Conservation (phyloP, 1,140 invertebrate genomes). For the Radopholus similis region DNA sequence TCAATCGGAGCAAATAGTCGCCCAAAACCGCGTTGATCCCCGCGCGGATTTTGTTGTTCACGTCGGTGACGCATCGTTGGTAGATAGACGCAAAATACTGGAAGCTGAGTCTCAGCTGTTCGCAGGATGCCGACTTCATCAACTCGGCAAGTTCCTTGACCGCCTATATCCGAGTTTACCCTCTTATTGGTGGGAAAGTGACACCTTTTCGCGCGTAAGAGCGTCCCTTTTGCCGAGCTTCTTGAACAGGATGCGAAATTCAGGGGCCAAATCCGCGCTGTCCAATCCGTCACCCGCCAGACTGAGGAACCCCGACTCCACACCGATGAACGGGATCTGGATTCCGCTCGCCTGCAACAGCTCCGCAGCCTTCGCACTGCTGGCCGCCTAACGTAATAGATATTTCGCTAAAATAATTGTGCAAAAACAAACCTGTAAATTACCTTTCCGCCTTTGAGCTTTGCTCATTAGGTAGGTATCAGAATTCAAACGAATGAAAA, state of each 20-base stretch:
- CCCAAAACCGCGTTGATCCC: conserved; percentile 1
- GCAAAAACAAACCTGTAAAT: neutral
- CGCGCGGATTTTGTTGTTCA: neutral
- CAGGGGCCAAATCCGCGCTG: conserved; percentile 27
- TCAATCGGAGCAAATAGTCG: neutral
- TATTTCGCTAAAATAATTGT: neutral
- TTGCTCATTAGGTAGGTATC: no score
- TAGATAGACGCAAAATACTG: conserved; percentile 20
- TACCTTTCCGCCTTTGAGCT: neutral
- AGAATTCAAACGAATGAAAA: no score
- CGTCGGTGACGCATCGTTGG: conserved; percentile 13
- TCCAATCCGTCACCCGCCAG: neutral
- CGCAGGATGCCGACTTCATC: neutral
- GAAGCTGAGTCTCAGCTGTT: conserved; percentile 13
- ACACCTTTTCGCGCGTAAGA: conserved; percentile 41
- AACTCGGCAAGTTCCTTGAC: conserved; percentile 17
- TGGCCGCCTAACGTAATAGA: neutral
- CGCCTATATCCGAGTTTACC: conserved; percentile 7
- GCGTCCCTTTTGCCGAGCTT: conserved; percentile 37
- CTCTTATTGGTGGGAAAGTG: neutral
- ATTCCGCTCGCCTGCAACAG: conserved; percentile 22
- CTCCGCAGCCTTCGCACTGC: neutral
- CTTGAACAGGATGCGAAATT: conserved; percentile 36
- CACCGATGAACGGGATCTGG: conserved; percentile 21
- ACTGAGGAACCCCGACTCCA: conserved; percentile 8